Evolutionary conservation across 1,140 invertebrate genomes (phyloP), one percentile per base, ranked within the genome.

Genomic region (Caenorhabditis remanei): DNA sequence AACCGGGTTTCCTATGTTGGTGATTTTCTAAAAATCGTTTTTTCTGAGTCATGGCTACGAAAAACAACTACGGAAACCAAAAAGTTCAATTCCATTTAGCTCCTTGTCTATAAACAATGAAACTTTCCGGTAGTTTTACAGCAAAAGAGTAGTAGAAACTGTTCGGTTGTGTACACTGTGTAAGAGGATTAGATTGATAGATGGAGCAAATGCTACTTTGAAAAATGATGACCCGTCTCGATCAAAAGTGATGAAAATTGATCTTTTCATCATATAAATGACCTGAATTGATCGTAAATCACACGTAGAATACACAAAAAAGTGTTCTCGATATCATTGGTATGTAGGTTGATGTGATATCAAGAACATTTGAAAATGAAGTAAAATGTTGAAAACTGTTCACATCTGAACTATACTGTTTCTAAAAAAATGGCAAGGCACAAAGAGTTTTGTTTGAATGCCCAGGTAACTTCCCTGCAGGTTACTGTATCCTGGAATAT

Each of bases 241-340:
- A 71, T 71, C 16, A 13, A 71, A 71, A 71, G 46, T 71, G 65
- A 71, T 71, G 65, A 71, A 71, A 63, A 63, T 11, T 63, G 21
- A 8, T 63, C 55, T 58, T n/a, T 14, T 58, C n/a, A 14, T 16
- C 19, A 58, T 7, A 58, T 19, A 58, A 58, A 19, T 14, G n/a
- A 0, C 4, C 19, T n/a, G 19, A 19, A 19, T 5, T 58, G 6
- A 19, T 58, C 6, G 13, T 58, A 19, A 58, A 58, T 19, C 55
- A 58, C 55, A 58, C 55, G 55, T 58, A 58, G 13, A 16, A 19
- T 19, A 14, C 32, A 32, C 32, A n/a, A 58, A n/a, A 7, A 21
- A 11, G 61, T 32, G 21, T 32, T 19, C 24, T 9, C 11, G 3
- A 32, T 63, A 4, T 32, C 11, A 63, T 1, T 11, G n/a, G 61